These are phyloP conservation scores for Drosophila diplacantha DNA, from an alignment of 2,888 invertebrate species.

Conservation along the genomic window DNA sequence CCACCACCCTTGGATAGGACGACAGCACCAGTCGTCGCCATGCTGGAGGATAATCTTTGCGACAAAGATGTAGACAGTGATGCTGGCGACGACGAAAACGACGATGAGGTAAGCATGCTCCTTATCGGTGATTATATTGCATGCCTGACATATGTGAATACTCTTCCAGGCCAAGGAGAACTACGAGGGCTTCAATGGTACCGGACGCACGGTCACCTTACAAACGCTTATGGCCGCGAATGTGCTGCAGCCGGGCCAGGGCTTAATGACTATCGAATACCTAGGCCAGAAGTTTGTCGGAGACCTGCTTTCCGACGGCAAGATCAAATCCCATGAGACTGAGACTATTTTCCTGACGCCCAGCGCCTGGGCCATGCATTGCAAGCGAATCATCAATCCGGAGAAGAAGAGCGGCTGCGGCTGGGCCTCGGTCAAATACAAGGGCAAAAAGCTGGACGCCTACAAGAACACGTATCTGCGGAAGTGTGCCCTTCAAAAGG, in stretches of 20 bases:
- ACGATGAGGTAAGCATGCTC: conserved; percentile 78
- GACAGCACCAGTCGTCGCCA: conserved; percentile 32
- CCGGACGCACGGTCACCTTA: conserved; percentile 86
- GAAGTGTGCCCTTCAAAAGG: conserved; percentile 82
- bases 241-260: conserved; percentile 89
- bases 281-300: conserved; percentile 94
- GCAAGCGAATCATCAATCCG: conserved; percentile 93
- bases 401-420: conserved; percentile 95
- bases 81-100: conserved; percentile 80
- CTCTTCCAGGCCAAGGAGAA: conserved; percentile 72
- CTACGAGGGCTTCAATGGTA: conserved; percentile 77
- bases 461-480: conserved; percentile 92
- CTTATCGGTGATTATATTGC: neutral
- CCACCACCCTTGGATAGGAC: conserved; percentile 34
- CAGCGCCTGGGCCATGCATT: conserved; percentile 95
- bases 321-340: conserved; percentile 92
- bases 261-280: conserved; percentile 93
- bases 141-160: neutral
- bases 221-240: conserved; percentile 91
- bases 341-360: conserved; percentile 92
- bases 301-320: conserved; percentile 90
- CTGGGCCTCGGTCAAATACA: conserved; percentile 94
- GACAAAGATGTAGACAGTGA: conserved; percentile 80
- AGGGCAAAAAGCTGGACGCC: conserved; percentile 90
- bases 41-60: conserved; percentile 59